phyloP scores from a whole-genome alignment of 2,888 invertebrate species.

The Petrolisthes manimaculis region DNA sequence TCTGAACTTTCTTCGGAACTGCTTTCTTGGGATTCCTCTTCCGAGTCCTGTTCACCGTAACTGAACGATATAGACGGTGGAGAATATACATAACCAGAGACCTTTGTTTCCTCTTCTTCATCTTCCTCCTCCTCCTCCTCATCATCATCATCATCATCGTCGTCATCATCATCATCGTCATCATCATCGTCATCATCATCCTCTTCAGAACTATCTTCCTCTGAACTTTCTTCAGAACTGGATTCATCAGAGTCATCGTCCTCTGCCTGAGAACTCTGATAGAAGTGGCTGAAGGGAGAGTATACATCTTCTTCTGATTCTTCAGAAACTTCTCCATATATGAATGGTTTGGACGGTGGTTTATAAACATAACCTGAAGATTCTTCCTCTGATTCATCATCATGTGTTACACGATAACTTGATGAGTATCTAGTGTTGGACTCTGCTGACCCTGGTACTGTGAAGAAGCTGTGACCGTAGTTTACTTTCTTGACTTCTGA shows the following conservation, averaged over 20 bases:
- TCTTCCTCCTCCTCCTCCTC: neutral
- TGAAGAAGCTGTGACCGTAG: too few relatives aligned
- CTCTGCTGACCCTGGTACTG: too few relatives aligned
- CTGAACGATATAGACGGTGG: neutral
- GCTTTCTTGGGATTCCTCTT: neutral
- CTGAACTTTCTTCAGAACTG: neutral
- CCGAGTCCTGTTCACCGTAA: neutral
- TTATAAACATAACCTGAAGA: neutral
- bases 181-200: neutral
- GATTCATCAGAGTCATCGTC: too few relatives aligned
- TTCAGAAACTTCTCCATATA: neutral
- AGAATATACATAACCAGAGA: neutral
- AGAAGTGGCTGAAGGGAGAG: too few relatives aligned
- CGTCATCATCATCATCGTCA: neutral
- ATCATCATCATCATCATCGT: neutral
- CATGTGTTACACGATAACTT: too few relatives aligned
- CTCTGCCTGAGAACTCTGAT: too few relatives aligned
- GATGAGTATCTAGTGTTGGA: too few relatives aligned
- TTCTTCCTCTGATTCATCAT: neutral
- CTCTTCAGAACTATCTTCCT: neutral
- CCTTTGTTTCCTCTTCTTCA: neutral
- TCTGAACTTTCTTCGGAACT: neutral
- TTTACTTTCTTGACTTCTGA: too few relatives aligned
- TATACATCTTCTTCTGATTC: neutral
- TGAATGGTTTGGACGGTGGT: too few relatives aligned